Evolutionary conservation across 2,113 vertebrate genomes (phyloP).

Genomic region (Pogonocichla stellata): DNA sequence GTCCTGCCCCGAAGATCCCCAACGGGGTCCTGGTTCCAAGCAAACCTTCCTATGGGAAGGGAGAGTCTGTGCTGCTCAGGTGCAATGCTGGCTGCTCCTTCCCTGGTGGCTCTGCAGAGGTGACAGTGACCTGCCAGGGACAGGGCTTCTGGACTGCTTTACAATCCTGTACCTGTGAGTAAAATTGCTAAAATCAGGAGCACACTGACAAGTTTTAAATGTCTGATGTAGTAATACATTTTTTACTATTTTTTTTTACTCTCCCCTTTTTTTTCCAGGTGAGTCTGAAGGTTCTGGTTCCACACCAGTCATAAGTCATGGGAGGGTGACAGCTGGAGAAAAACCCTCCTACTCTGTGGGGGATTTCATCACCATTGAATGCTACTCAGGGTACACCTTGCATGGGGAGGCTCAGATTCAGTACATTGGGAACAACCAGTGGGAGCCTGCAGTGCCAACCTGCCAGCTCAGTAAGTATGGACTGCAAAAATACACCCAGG

Average conservation of each 20-base stretch:
- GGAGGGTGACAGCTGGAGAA: not conserved
- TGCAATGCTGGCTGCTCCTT: not conserved
- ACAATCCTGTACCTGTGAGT: not conserved
- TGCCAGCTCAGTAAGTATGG: constrained; percentile 51
- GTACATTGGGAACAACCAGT: not conserved
- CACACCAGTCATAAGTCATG: not conserved
- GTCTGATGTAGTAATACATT: rapidly evolving
- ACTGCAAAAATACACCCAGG: rapidly evolving
- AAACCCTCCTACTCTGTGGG: not conserved
- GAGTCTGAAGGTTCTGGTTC: rapidly evolving
- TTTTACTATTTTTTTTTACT: not conserved
- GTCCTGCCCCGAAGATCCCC: not conserved
- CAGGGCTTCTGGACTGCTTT: not conserved
- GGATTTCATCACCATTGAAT: constrained; percentile 5
- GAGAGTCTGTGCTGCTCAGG: not conserved
- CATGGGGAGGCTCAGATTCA: not conserved
- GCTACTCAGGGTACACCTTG: not conserved
- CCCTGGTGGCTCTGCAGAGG: not conserved
- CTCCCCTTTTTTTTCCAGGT: not conserved
- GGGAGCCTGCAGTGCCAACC: constrained; percentile 7
- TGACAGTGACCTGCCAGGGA: not conserved
- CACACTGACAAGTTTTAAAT: not conserved
- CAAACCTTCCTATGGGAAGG: rapidly evolving
- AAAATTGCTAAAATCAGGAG: not conserved
- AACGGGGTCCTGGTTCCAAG: rapidly evolving